Conservation (phyloP, 2,888 invertebrate species). For the Philhelius pedissequus region DNA sequence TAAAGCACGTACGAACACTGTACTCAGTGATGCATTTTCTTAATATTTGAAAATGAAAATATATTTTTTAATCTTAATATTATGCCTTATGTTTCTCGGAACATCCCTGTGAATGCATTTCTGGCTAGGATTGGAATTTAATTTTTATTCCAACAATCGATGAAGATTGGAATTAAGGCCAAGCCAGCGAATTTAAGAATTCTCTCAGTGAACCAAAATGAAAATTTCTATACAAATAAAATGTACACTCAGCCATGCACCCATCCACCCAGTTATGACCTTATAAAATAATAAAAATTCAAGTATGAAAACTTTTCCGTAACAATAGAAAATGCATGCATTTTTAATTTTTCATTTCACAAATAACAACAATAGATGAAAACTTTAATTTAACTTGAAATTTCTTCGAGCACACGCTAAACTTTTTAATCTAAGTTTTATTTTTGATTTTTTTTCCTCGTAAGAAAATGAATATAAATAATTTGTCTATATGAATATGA, state of each 20-base stretch:
- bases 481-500: too few relatives aligned
- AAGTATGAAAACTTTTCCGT: neutral
- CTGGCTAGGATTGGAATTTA: neutral
- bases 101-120: neutral
- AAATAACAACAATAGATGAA: neutral
- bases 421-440: neutral
- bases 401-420: neutral
- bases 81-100: neutral
- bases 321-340: conserved; percentile 2
- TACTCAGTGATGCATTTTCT: too few relatives aligned
- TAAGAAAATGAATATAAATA: neutral
- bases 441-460: neutral
- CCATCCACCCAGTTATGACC: neutral
- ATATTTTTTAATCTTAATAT: too few relatives aligned
- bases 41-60: too few relatives aligned
- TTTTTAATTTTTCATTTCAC: neutral
- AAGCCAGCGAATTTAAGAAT: neutral
- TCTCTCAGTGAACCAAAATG: neutral
- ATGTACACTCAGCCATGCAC: neutral
- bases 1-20: too few relatives aligned
- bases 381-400: neutral
- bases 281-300: conserved; percentile 1
- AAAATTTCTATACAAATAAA: neutral
- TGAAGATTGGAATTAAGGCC: neutral
- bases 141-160: neutral